Percentiles rank a stretch among this genome's conserved stretches.
These are phyloP conservation scores for Nomada flava DNA, from an alignment of 2,888 invertebrate genomes.

Conservation along the genomic window DNA sequence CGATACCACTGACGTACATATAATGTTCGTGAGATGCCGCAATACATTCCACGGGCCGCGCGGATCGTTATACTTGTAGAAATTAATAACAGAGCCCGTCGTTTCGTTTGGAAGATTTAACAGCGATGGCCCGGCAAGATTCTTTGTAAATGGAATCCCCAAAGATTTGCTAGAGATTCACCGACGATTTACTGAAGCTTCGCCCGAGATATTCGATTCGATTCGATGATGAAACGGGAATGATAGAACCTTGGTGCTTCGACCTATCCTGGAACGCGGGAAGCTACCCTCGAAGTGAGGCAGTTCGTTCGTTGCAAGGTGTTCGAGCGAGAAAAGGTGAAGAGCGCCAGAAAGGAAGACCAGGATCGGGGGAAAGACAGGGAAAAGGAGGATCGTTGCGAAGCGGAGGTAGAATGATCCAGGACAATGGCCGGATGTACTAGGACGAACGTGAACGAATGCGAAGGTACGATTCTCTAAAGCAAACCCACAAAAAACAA, in stretches of 20 bases:
- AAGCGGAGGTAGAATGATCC: slow-evolving; percentile 7
- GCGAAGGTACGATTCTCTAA: neutral
- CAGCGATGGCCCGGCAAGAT: too few species aligned
- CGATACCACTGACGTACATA: too few species aligned
- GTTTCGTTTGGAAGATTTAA: too few species aligned
- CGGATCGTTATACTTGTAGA: too few species aligned
- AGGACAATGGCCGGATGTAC: slow-evolving; percentile 4
- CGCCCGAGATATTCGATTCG: too few species aligned
- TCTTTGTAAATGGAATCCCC: too few species aligned
- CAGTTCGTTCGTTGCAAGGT: neutral
- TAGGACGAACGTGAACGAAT: slow-evolving; percentile 48
- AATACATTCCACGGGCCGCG: too few species aligned
- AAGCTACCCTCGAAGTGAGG: slow-evolving; percentile 4
- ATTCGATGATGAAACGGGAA: too few species aligned
- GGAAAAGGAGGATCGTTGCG: slow-evolving; percentile 25
- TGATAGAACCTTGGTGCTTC: neutral
- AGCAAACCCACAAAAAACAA: neutral
- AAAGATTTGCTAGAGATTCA: too few species aligned
- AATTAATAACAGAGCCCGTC: too few species aligned
- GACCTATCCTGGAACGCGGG: slow-evolving; percentile 1
- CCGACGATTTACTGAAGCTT: too few species aligned
- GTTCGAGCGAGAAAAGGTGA: slow-evolving; percentile 14
- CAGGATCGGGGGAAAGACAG: neutral
- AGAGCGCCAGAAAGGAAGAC: slow-evolving; percentile 18
- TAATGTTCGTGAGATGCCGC: too few species aligned